These are phyloP conservation scores for Philopotamus ludificatus DNA, from an alignment of 1,140 invertebrate genomes.

Conservation along the genomic window DNA sequence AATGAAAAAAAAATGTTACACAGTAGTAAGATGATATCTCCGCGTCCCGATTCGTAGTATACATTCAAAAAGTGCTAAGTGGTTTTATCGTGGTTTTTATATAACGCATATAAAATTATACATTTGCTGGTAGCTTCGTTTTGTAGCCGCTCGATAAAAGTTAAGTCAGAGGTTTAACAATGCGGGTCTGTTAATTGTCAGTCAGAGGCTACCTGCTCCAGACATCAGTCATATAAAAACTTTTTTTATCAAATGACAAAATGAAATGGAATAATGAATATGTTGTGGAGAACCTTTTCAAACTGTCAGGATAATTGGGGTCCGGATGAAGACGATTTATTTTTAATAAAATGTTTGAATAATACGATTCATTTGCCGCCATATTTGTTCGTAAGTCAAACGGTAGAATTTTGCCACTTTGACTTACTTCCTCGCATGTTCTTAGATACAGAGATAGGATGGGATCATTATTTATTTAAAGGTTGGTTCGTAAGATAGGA, in stretches of 20 bases:
- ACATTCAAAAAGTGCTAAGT: neutral
- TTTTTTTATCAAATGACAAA: slow-evolving; percentile 18
- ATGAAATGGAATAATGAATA: slow-evolving; percentile 9
- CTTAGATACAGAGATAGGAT: no score
- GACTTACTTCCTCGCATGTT: no score
- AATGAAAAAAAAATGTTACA: slow-evolving; percentile 10
- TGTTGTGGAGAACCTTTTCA: neutral
- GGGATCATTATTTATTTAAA: neutral
- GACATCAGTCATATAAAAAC: neutral
- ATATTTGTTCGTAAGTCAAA: no score
- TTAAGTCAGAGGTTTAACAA: neutral
- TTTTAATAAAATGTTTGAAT: no score
- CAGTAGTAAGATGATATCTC: no score
- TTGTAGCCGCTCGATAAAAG: no score
- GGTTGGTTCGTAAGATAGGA: neutral
- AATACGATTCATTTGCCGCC: no score
- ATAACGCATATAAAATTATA: no score
- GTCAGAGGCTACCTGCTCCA: slow-evolving; percentile 15
- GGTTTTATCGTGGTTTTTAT: no score
- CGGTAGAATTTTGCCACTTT: no score
- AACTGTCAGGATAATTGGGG: slow-evolving; percentile 7
- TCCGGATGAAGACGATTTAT: no score
- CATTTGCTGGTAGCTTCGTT: no score
- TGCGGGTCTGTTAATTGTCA: slow-evolving; percentile 15
- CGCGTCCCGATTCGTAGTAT: neutral